Percentiles rank a stretch among this genome's conserved stretches.
These are phyloP conservation scores for Lepidotrigona ventralis DNA, from an alignment of 1,140 invertebrate genomes.

Conservation along the genomic window DNA sequence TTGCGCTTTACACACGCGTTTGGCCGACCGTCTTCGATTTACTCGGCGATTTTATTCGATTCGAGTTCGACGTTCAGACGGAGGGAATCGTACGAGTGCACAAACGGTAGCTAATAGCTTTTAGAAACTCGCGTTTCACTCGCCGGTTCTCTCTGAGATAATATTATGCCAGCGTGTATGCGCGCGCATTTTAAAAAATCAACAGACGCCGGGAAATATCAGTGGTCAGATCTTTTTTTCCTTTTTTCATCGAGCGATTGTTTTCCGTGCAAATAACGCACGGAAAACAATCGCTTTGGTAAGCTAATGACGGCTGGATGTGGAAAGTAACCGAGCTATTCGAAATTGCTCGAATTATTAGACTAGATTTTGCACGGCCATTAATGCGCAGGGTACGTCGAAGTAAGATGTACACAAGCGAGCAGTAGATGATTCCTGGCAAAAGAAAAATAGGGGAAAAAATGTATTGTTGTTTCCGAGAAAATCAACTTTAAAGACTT, in stretches of 20 bases:
- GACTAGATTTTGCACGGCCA: too few relatives aligned
- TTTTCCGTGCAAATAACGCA: background rate
- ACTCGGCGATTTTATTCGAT: background rate
- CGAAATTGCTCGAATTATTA: background rate
- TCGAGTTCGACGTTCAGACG: background rate
- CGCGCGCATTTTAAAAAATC: slow-evolving; percentile 2
- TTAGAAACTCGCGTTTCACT: background rate
- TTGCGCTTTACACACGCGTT: background rate
- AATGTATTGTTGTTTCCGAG: too few relatives aligned
- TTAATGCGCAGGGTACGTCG: too few relatives aligned
- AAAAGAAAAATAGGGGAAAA: too few relatives aligned
- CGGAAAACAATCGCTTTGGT: too few relatives aligned
- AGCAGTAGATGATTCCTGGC: too few relatives aligned
- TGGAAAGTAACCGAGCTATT: background rate
- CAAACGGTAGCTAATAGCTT: background rate
- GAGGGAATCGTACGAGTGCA: background rate
- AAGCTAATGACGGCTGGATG: background rate
- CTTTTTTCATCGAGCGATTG: background rate
- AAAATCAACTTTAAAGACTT: too few relatives aligned
- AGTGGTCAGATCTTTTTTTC: too few relatives aligned
- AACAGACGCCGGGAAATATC: background rate
- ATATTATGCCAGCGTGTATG: background rate
- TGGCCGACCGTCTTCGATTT: background rate
- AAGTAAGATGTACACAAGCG: too few relatives aligned
- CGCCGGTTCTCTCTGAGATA: background rate